Base-by-base conservation (phyloP, 2,113 vertebrate genomes). In the Helogale parvula region DNA sequence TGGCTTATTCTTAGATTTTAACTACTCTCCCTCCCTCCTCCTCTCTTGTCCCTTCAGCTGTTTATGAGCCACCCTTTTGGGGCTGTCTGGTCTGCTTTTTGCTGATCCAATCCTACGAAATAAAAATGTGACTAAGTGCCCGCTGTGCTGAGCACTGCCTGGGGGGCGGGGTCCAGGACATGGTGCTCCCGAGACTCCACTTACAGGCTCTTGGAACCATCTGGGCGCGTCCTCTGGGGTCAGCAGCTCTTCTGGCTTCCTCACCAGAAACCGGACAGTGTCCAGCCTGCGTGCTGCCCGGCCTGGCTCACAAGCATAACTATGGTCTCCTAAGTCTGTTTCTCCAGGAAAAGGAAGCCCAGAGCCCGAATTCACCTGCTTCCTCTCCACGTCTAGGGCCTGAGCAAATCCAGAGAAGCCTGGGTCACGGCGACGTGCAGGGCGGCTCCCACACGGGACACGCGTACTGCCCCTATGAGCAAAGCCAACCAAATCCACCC, bases 211-310 rank as follows among this genome's bases (percentile, higher is more conserved):
- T 54, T 2, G 41, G 68, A 76, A n/a, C 29, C 52, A 69, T 9
- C 31, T 4, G 25, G 41, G 38, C 0, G 1, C 7, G 54, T 9
- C 14, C 45, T 31, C n/a, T 17, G n/a, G 60, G 52, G 54, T 31
- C 27, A 41, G 27, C 19, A 54, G 82, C 23, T 2, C 57, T 31
- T 27, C 25, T 0, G 4, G 27, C 25, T 81, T 50, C 45, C 33
- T 11, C 68, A 17, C 29, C 27, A 60, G 80, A 95, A 90, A 47
- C 5, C 27, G 21, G 80, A 19, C 1, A 16, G 38, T 5, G 0
- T 7, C 17, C 8, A 25, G 29, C 16, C 41, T 25, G 2, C 10
- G 23, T n/a, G 52, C 77, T 68, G 16, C 11, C 4, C 0, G 0
- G 15, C 63, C 52, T 9, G 71, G 66, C 72, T 82, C 50, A 57